Base-by-base conservation (phyloP, 2,113 vertebrate genomes). In the Gasterosteus aculeatus region DNA sequence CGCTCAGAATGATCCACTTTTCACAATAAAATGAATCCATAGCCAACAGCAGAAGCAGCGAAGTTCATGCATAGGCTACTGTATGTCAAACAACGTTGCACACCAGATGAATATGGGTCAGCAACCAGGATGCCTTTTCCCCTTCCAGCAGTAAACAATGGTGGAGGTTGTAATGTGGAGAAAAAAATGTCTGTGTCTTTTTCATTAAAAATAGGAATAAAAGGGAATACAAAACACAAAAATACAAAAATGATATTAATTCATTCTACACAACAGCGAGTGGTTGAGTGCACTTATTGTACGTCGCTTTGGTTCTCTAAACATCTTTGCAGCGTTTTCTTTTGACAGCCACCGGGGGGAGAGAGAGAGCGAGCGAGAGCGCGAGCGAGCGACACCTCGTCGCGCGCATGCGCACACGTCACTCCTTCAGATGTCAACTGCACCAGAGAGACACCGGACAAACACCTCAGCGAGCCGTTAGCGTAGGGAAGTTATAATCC, bases 401-500 rank as follows among this genome's bases (percentile, higher is more conserved):
- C 0, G 1, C 0, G 64, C 85, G 85, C 92, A 88, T 85, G 92
- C 92, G 92, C 81, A 83, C 7, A 5, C 1, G 0, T 0, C 7
- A 0, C 9, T 4, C 35, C 3, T 39, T 83, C 44, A 53, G 70
- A 85, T 8, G 83, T 85, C 83, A 87, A 81, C 77, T 60, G 56
- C 57, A 51, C 2, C 19, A 9, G 35, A 5, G 69, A 77, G 72
- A 76, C 70, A 86, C 86, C 86, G 81, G 77, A 72, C 84, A 77
- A 77, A 83, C 85, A 74, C 1, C 46, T 18, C 44, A 46, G 76
- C 66, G 12, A 44, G 18, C 53, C 19, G 69, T 19, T 47, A 79
- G 57, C 77, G 68, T 1, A 68, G 51, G 44, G 15, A 85, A 69
- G 78, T 53, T 19, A 22, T 6, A 26, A 15, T 22, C 65, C 51